Base-by-base conservation (phyloP, 2,888 invertebrate genomes). In the Mallateleia sp. region DNA sequence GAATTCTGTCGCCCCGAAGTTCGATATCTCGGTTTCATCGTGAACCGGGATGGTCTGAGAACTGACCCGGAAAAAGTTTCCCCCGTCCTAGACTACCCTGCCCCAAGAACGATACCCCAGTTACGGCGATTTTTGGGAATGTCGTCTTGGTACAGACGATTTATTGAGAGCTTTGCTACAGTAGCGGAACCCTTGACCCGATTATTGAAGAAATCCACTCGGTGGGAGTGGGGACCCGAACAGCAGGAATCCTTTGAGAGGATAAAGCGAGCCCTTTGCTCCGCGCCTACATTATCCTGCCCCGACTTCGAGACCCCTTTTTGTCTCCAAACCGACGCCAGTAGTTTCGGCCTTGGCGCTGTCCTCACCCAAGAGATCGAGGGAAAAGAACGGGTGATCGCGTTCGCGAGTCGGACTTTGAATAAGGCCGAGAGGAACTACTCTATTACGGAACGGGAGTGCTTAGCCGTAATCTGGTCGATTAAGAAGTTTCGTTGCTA, bases 81-180 rank as follows among this genome's bases (percentile, higher is more conserved):
- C 18, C 52, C 87, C 2, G 64, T 88, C 0, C 1, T 71, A 3
- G 24, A 72, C 0, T 87, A 69, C 32, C 88, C 87, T 0, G 50
- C 32, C 2, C 87, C 86, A 2, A 8, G 11, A 7, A 86, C 34
- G 2, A 4, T 84, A 0, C 47, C 25, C n/a, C 84, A 91, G 24
- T 20, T 92, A 6, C 77, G 90, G 1, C 50, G 88, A 8, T 93
- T 93, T 52, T 24, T 93, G 0, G 92, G 93, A 0, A 66, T 66
- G 64, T 7, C 47, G 9, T 66, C 64, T 7, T 66, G 47, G 64
- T 66, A 47, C 11, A 25, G 72, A 7, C 2, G 60, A n/a, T 74
- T 74, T 9, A 32, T 74, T 3, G 50, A 34, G 7, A 24, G 20
- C 2, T 28, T 25, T 3, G 20, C 58, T 4, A 24, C 7, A 0